These are phyloP conservation scores for Trachops cirrhosus DNA, from an alignment of 2,797 vertebrate genomes.

Conservation along the genomic window DNA sequence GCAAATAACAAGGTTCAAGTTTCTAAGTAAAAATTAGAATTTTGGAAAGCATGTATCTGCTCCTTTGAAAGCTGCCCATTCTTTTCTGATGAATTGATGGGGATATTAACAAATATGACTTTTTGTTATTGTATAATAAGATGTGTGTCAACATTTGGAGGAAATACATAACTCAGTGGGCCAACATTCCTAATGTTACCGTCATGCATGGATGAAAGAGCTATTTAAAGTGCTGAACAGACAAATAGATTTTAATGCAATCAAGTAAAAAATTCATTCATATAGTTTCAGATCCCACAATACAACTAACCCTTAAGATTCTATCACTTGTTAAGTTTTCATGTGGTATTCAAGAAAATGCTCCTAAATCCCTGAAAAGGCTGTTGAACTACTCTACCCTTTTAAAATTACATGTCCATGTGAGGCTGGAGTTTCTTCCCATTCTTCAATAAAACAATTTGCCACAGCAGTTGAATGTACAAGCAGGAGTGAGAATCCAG, in stretches of 20 bases:
- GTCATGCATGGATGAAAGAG: not conserved
- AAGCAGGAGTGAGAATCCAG: not conserved
- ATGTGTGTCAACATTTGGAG: not conserved
- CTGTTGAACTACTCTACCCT: not conserved
- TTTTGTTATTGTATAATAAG: not conserved
- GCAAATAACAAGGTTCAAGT: not conserved
- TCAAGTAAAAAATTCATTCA: not conserved
- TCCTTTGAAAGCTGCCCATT: not conserved
- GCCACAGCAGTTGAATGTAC: not conserved
- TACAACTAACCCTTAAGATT: not conserved
- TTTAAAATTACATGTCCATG: not conserved
- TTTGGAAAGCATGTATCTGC: not conserved
- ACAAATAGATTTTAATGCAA: not conserved
- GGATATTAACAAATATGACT: not conserved
- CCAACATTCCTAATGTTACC: not conserved
- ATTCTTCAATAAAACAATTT: not conserved
- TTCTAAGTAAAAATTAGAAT: conserved; percentile 10
- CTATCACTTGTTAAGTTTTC: not conserved
- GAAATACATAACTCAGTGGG: not conserved
- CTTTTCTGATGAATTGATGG: conserved; percentile 20
- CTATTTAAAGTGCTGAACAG: not conserved
- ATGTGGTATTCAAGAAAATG: not conserved
- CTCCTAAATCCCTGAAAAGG: not conserved
- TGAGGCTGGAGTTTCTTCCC: not conserved
- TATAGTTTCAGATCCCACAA: not conserved